Conservation (phyloP, 2,113 vertebrate genomes). For the Ornithorhynchus anatinus region DNA sequence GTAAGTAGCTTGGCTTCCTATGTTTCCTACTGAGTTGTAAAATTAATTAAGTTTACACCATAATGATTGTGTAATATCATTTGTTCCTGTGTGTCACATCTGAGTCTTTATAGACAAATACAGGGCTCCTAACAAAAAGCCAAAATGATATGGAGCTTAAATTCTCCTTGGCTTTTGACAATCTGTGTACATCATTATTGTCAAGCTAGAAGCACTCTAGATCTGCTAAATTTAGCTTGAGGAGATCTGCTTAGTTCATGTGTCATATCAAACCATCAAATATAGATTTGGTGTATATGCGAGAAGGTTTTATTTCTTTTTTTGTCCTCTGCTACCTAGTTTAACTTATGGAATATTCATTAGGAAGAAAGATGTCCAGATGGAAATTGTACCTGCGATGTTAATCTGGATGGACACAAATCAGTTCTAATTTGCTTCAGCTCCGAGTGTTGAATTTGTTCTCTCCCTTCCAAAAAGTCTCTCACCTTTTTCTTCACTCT, state of each 20-base stretch:
- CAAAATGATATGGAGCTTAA: neutral
- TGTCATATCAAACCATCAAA: constrained; percentile 42
- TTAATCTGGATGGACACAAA: constrained; percentile 87
- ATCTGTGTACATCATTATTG: neutral
- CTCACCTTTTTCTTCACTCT: constrained; percentile 18
- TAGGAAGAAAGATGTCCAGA: constrained; percentile 78
- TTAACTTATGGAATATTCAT: constrained; percentile 85
- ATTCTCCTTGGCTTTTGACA: constrained; percentile 15
- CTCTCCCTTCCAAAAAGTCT: constrained; percentile 39
- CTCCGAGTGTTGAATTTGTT: constrained; percentile 60
- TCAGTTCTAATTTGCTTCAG: constrained; percentile 85
- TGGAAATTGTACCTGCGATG: constrained; percentile 86
- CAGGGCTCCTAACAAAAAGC: neutral
- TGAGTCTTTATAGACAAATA: neutral
- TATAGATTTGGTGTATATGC: constrained; percentile 23
- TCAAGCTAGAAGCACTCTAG: constrained; percentile 12
- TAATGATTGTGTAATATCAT: neutral
- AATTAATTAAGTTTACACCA: too few species aligned
- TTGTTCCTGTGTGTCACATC: neutral
- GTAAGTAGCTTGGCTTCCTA: neutral
- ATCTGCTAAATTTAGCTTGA: neutral
- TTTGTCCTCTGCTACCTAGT: constrained; percentile 66
- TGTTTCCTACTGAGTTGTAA: neutral
- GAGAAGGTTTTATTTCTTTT: constrained; percentile 48
- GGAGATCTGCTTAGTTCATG: constrained; percentile 36